Evolutionary conservation across 2,113 vertebrate species (phyloP).

Genomic region (Myotis yumanensis): DNA sequence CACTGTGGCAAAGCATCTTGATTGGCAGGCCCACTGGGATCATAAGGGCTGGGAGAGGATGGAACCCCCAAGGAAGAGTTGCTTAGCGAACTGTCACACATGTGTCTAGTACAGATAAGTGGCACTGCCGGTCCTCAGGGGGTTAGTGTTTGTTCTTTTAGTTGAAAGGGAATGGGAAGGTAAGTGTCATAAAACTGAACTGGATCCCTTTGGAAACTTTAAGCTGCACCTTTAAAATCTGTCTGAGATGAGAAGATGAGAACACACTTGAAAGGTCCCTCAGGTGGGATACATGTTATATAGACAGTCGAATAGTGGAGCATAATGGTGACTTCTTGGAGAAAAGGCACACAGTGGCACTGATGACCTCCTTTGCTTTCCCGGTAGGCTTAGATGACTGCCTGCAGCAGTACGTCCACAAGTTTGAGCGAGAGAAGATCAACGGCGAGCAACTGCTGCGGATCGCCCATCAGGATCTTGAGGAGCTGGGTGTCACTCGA

Average conservation of each 20-base stretch:
- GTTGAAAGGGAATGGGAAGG: neutral
- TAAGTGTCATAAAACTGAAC: neutral
- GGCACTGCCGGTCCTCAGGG: neutral
- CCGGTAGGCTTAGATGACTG: constrained; percentile 94
- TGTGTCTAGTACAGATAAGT: neutral
- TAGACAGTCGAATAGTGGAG: neutral
- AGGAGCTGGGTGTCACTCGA: constrained; percentile 94
- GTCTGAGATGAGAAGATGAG: neutral
- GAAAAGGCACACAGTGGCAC: neutral
- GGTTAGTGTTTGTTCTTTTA: neutral
- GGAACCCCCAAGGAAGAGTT: neutral
- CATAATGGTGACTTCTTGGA: neutral
- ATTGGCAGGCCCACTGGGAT: neutral
- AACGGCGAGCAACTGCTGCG: constrained; percentile 95
- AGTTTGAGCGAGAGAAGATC: constrained; percentile 97
- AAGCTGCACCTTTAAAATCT: neutral
- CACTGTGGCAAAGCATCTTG: neutral
- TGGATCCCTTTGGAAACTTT: neutral
- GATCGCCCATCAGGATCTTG: constrained; percentile 97
- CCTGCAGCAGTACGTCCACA: constrained; percentile 94
- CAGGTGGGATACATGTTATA: neutral
- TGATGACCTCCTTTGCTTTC: constrained; percentile 32
- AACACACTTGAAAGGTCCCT: neutral
- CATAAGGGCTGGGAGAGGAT: neutral
- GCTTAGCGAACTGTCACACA: neutral